Percentiles rank a stretch among this genome's conserved stretches.
Evolutionary conservation across 2,888 invertebrate species (phyloP).

Genomic region (Exephanes ischioxanthus): DNA sequence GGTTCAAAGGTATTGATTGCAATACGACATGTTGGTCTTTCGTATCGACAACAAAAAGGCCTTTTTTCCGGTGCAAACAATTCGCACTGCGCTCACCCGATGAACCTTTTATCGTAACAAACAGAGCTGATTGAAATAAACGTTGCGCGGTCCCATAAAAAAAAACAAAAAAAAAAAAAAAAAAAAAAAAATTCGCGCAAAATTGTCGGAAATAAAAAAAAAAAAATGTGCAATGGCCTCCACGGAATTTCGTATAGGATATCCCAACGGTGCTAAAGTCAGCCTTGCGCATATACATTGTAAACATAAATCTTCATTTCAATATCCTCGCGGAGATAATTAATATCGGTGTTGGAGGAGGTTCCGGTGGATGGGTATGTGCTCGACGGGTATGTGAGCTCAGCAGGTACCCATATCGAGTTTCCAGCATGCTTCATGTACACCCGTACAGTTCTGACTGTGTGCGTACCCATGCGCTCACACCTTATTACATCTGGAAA

Average conservation of each 20-base stretch:
- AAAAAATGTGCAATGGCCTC: background rate
- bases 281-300: conserved; percentile 51
- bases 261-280: conserved; percentile 33
- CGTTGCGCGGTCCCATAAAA: background rate
- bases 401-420: conserved; percentile 7
- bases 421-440: conserved; percentile 1
- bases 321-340: conserved; percentile 71
- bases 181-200: background rate
- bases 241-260: background rate
- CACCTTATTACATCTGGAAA: conserved; percentile 6
- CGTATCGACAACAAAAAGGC: background rate
- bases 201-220: background rate
- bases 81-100: background rate
- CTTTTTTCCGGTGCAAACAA: background rate
- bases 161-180: background rate
- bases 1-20: conserved; percentile 1
- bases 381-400: conserved; percentile 29
- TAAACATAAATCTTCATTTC: conserved; percentile 75
- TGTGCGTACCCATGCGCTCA: conserved; percentile 6
- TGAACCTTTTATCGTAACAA: background rate
- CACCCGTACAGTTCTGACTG: background rate
- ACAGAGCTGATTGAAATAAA: conserved; percentile 5
- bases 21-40: background rate
- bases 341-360: conserved; percentile 62
- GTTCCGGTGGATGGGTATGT: background rate